Conservation (phyloP, 2,888 invertebrate species). For the Dyspetes luteomarginatus region DNA sequence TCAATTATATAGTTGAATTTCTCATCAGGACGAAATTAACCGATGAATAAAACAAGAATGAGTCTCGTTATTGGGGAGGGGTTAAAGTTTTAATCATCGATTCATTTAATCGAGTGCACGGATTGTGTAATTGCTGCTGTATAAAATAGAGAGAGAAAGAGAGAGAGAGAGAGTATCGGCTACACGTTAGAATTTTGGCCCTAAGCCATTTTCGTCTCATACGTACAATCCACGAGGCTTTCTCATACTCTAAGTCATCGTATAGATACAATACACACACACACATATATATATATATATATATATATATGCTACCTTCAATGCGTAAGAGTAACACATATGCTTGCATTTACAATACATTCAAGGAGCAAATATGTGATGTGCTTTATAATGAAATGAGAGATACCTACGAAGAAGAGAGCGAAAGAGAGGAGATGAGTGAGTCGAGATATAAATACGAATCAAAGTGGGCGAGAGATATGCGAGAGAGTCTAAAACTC, state of each 20-base stretch:
- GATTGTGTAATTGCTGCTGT: slow-evolving; percentile 54
- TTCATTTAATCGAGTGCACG: slow-evolving; percentile 48
- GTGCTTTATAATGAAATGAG: slow-evolving; percentile 21
- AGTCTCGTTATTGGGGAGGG: not conserved
- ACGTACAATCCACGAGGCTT: slow-evolving; percentile 21
- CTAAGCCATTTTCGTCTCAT: slow-evolving; percentile 43
- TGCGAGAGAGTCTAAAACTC: slow-evolving; percentile 62
- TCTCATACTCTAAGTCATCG: not conserved
- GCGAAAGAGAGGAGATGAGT: slow-evolving; percentile 71
- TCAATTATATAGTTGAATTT: not conserved
- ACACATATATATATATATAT: not conserved
- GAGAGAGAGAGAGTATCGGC: slow-evolving; percentile 12
- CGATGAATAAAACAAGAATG: slow-evolving; percentile 20
- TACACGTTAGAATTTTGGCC: slow-evolving; percentile 58
- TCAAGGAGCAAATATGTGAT: slow-evolving; percentile 9
- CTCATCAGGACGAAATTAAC: slow-evolving; percentile 6
- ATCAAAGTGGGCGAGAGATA: slow-evolving; percentile 77
- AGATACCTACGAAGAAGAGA: slow-evolving; percentile 5
- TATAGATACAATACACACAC: too few species aligned
- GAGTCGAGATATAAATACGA: slow-evolving; percentile 79
- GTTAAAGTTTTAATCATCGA: slow-evolving; percentile 42
- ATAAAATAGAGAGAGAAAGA: not conserved
- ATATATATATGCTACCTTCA: slow-evolving; percentile 22
- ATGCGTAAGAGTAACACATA: slow-evolving; percentile 23
- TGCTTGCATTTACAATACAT: slow-evolving; percentile 47